phyloP scores from a whole-genome alignment of 92 coral and sea anemone genomes.

The Micromussa lordhowensis region DNA sequence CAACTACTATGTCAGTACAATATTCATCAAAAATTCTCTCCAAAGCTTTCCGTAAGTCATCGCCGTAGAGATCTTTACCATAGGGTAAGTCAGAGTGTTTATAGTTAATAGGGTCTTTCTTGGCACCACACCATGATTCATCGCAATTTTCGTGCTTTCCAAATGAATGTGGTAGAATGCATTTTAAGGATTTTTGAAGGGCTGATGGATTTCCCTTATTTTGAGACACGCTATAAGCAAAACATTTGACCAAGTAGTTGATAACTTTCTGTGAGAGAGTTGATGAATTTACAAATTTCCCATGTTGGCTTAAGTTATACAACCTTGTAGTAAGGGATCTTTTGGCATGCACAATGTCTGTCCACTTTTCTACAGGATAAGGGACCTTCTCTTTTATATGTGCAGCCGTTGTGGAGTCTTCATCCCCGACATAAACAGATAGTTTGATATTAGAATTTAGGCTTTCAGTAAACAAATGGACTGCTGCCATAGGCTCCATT shows the following conservation, averaged over 20 bases:
- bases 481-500: too few relatives aligned
- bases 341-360: conserved; percentile 67
- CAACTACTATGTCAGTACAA: too few relatives aligned
- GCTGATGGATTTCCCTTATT: conserved; percentile 34
- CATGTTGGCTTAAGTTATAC: conserved; percentile 53
- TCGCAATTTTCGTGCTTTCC: conserved; percentile 27
- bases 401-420: conserved; percentile 67
- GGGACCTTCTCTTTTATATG: conserved; percentile 58
- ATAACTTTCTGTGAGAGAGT: conserved; percentile 39
- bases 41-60: neutral
- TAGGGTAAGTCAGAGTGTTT: conserved; percentile 37
- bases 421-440: conserved; percentile 58
- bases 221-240: conserved; percentile 33
- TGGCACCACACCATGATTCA: too few relatives aligned
- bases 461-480: conserved; percentile 40
- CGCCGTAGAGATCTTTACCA: conserved; percentile 42
- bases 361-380: conserved; percentile 63
- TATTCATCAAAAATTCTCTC: too few relatives aligned
- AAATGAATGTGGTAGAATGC: conserved; percentile 55
- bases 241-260: too few relatives aligned
- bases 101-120: conserved; percentile 24
- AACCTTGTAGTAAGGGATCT: conserved; percentile 66
- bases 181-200: conserved; percentile 14
- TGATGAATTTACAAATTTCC: conserved; percentile 62
- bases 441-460: conserved; percentile 41